Evolutionary conservation across 2,888 invertebrate species (phyloP).

Genomic region (Phasia obesa): DNA sequence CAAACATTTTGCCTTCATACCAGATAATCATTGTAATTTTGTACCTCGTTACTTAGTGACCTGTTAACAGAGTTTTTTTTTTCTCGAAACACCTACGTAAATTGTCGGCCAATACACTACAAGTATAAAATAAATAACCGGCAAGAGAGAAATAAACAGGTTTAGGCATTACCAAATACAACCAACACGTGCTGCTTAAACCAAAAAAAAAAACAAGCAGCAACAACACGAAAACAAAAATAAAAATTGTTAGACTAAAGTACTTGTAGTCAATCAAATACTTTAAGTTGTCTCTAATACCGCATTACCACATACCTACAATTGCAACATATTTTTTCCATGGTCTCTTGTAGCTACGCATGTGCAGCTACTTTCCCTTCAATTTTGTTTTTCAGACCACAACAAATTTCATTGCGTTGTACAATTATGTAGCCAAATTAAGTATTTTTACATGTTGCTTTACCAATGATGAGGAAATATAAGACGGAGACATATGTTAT

Average conservation of each 20-base stretch:
- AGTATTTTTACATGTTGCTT: background rate
- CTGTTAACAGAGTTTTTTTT: slow-evolving; percentile 33
- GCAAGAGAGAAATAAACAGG: slow-evolving; percentile 50
- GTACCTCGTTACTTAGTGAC: slow-evolving; percentile 58
- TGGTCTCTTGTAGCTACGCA: slow-evolving; percentile 43
- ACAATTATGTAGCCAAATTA: background rate
- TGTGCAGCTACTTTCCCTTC: slow-evolving; percentile 48
- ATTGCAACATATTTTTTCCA: slow-evolving; percentile 18
- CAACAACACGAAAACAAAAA: background rate
- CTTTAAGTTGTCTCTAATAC: slow-evolving; percentile 42
- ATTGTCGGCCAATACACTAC: background rate
- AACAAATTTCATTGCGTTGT: slow-evolving; percentile 15
- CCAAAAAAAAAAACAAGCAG: background rate
- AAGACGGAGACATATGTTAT: no score
- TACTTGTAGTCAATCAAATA: slow-evolving; percentile 25
- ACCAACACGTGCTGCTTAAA: slow-evolving; percentile 56
- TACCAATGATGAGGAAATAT: no score
- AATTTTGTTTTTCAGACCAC: slow-evolving; percentile 2
- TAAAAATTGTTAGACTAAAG: background rate
- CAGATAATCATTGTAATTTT: background rate
- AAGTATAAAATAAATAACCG: slow-evolving; percentile 4
- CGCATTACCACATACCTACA: background rate
- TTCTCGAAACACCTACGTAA: slow-evolving; percentile 57
- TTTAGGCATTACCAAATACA: slow-evolving; percentile 12
- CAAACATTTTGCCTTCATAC: no score